Evolutionary conservation across 2,888 invertebrate genomes (phyloP).

Genomic region (Coremacera marginata): DNA sequence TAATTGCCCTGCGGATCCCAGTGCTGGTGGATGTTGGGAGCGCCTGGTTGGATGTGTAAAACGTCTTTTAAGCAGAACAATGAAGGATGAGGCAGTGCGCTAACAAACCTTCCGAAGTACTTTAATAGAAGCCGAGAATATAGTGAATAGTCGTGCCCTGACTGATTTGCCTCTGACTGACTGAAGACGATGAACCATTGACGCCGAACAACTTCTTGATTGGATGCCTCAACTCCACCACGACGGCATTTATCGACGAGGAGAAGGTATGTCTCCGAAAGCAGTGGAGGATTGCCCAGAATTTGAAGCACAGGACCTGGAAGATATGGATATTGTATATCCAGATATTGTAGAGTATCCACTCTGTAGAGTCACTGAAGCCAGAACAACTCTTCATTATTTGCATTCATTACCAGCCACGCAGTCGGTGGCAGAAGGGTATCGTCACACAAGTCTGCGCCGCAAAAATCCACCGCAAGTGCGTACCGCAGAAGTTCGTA

Average conservation of each 20-base stretch:
- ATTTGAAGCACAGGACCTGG: not conserved
- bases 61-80: conserved; percentile 1
- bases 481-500: not conserved
- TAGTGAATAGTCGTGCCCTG: not conserved
- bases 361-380: no score
- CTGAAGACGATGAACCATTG: conserved; percentile 38
- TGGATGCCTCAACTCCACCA: conserved; percentile 30
- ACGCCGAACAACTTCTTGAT: conserved; percentile 40
- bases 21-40: conserved; percentile 50
- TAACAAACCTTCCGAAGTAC: not conserved
- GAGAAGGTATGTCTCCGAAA: no score
- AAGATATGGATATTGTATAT: no score
- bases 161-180: conserved; percentile 26
- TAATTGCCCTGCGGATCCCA: conserved; percentile 40
- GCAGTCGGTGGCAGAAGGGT: not conserved
- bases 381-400: no score
- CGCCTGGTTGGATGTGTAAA: conserved; percentile 28
- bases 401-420: not conserved
- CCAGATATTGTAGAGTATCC: no score
- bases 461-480: not conserved
- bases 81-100: not conserved
- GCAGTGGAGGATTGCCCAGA: not conserved
- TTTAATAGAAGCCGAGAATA: not conserved
- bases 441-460: not conserved
- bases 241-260: not conserved